Conservation (phyloP, 2,888 invertebrate genomes). For the Sphaerophoria rueppellii region DNA sequence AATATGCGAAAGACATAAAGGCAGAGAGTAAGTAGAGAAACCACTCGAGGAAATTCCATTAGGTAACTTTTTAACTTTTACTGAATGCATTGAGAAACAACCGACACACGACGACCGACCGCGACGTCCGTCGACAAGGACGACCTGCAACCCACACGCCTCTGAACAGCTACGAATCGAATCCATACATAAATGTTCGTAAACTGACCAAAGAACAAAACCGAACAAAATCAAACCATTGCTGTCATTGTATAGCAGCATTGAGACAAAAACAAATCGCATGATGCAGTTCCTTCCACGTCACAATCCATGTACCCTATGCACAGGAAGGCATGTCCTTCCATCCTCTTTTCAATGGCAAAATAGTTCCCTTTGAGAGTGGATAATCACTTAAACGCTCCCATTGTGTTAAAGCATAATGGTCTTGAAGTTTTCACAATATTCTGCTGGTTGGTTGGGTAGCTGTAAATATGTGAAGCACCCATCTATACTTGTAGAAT, state of each 20-base stretch:
- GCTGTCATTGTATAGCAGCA: not conserved
- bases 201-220: conserved; percentile 32
- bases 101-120: too few species aligned
- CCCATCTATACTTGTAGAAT: not conserved
- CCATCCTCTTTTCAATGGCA: conserved; percentile 26
- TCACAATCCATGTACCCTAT: not conserved
- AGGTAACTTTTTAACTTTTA: conserved; percentile 49
- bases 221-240: conserved; percentile 27
- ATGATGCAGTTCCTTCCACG: conserved; percentile 49
- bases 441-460: conserved; percentile 25
- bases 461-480: conserved; percentile 29
- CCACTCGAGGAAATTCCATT: conserved; percentile 69
- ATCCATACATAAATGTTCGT: conserved; percentile 11
- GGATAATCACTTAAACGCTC: conserved; percentile 66
- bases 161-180: not conserved
- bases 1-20: not conserved
- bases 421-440: conserved; percentile 60
- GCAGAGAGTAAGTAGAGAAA: conserved; percentile 8
- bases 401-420: conserved; percentile 60
- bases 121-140: too few species aligned
- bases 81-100: conserved; percentile 7
- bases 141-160: too few species aligned
- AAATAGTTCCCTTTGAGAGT: conserved; percentile 53
- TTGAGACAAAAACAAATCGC: not conserved
- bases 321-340: conserved; percentile 36